Evolutionary conservation across 23 tunicate species (phyloP).

Genomic region (Halocynthia aurantium): DNA sequence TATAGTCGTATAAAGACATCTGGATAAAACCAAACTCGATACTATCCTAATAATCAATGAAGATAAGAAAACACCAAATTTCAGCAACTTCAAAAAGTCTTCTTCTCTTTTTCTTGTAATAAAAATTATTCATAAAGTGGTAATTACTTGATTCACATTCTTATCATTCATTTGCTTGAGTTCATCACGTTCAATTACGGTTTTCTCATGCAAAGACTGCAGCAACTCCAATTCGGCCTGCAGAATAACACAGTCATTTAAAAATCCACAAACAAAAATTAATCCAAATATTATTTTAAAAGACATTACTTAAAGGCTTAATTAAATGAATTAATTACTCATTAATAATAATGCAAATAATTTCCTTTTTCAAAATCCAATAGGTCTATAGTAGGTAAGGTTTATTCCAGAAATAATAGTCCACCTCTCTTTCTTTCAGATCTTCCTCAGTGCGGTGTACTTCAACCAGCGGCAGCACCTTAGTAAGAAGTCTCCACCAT

Average conservation of each 20-base stretch:
- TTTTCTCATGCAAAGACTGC: conserved; percentile 45
- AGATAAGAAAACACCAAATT: neutral
- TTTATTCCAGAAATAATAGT: neutral
- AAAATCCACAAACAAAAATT: too few species aligned
- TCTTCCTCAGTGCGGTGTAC: conserved; percentile 89
- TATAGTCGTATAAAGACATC: neutral
- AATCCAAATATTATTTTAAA: too few species aligned
- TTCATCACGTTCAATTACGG: conserved; percentile 54
- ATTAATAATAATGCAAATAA: neutral
- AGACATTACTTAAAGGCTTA: too few species aligned
- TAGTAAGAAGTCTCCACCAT: conserved; percentile 96
- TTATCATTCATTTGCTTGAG: conserved; percentile 42
- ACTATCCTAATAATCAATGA: too few species aligned
- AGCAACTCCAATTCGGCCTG: conserved; percentile 73
- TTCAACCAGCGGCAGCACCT: conserved; percentile 92
- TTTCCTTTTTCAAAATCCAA: neutral
- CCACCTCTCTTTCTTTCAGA: conserved; percentile 73
- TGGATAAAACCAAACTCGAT: neutral
- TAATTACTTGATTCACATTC: conserved; percentile 48
- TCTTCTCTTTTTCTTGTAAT: neutral
- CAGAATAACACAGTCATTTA: neutral
- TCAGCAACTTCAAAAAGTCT: neutral
- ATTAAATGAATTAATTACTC: too few species aligned
- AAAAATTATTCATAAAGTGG: neutral
- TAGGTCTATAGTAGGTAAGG: too few species aligned